Evolutionary conservation across 2,797 vertebrate species (phyloP).

Genomic region (Pelodytes ibericus): DNA sequence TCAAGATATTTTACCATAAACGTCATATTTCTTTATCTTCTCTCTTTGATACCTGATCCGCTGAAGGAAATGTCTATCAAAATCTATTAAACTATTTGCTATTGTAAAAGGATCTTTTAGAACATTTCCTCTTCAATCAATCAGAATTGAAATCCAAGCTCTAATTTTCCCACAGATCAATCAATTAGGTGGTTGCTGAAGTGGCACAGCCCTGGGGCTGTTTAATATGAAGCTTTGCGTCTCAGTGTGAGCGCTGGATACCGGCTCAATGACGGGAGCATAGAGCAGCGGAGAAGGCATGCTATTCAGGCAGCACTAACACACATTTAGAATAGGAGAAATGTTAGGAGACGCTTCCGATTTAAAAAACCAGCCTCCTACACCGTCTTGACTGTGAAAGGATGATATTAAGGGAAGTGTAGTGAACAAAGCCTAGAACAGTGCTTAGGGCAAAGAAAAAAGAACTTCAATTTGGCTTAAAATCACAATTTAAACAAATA

Average conservation of each 20-base stretch:
- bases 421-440: slow-evolving; percentile 26
- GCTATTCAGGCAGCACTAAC: slow-evolving; percentile 4
- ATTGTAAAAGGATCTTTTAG: slow-evolving; percentile 49
- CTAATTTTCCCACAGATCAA: slow-evolving; percentile 48
- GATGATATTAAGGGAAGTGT: slow-evolving; percentile 18
- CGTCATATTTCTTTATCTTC: slow-evolving; percentile 51
- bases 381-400: slow-evolving; percentile 36
- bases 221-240: slow-evolving; percentile 20
- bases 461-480: slow-evolving; percentile 36
- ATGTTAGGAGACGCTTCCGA: slow-evolving; percentile 28
- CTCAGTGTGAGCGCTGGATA: slow-evolving; percentile 19
- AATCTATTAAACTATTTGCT: slow-evolving; percentile 56
- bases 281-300: slow-evolving; percentile 16
- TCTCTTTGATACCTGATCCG: slow-evolving; percentile 52
- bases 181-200: slow-evolving; percentile 31
- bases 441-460: slow-evolving; percentile 36
- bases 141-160: slow-evolving; percentile 51
- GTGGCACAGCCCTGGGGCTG: slow-evolving; percentile 1
- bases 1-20: slow-evolving; percentile 55
- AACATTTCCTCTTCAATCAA: slow-evolving; percentile 45
- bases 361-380: slow-evolving; percentile 34
- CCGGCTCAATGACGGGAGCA: slow-evolving; percentile 10
- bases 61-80: slow-evolving; percentile 55
- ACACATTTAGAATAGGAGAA: slow-evolving; percentile 41
- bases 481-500: slow-evolving; percentile 44